Percentiles rank a stretch among this genome's conserved stretches.
Conservation (phyloP, 1,140 invertebrate species). For the Bombus haemorrhoidalis region DNA sequence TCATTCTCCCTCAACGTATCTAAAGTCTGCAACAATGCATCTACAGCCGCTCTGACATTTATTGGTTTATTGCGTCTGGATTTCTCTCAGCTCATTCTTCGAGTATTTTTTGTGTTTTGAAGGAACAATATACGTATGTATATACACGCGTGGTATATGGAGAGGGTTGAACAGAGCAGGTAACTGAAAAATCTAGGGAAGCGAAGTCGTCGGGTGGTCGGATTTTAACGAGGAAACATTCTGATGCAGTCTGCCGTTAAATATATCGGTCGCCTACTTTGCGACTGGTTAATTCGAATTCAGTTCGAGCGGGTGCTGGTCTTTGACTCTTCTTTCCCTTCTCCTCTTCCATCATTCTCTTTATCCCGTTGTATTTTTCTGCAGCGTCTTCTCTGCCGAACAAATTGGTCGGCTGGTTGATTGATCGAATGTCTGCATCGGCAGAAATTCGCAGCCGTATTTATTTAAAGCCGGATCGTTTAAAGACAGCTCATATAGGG, state of each 20-base stretch:
- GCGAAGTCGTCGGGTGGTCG: slow-evolving; percentile 53
- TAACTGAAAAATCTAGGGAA: slow-evolving; percentile 60
- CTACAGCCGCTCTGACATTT: background rate
- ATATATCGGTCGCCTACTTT: slow-evolving; percentile 65
- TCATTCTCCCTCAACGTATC: background rate
- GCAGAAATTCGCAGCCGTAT: background rate
- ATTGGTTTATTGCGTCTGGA: slow-evolving; percentile 12
- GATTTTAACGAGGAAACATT: slow-evolving; percentile 65
- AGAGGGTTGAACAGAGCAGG: slow-evolving; percentile 15
- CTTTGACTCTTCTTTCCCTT: slow-evolving; percentile 45
- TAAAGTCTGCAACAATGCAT: background rate
- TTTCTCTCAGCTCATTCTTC: background rate
- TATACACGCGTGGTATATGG: background rate
- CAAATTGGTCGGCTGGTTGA: background rate
- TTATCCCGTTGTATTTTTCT: slow-evolving; percentile 19
- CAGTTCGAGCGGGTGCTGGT: slow-evolving; percentile 29
- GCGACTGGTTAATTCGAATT: slow-evolving; percentile 48
- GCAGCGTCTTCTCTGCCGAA: background rate
- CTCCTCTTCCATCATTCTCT: slow-evolving; percentile 7
- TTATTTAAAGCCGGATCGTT: background rate
- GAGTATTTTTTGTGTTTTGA: background rate
- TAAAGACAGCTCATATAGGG: background rate
- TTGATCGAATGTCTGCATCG: background rate
- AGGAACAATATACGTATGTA: background rate
- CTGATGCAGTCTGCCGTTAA: slow-evolving; percentile 60